Evolutionary conservation across 2,113 vertebrate genomes (phyloP).

Genomic region (Rhipidura dahli): DNA sequence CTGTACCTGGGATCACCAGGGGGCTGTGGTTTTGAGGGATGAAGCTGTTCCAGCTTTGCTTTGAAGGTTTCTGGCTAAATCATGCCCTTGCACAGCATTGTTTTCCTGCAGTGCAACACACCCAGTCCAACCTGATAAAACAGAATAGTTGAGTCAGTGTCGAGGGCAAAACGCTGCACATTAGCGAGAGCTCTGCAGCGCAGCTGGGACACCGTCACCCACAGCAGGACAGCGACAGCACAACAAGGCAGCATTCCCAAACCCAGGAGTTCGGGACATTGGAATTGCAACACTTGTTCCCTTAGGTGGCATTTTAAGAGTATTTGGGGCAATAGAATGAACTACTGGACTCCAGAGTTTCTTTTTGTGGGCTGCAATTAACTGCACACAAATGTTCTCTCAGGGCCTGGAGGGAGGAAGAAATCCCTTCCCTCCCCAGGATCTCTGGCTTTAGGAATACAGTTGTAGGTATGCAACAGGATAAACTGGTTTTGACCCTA

Average conservation of each 20-base stretch:
- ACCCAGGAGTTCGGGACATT: fast-evolving
- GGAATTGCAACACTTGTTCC: not conserved
- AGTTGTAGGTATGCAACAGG: too few species aligned
- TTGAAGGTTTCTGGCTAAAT: not conserved
- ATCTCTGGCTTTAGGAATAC: not conserved
- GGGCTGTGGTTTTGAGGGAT: not conserved
- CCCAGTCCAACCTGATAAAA: not conserved
- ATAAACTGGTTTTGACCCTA: not conserved
- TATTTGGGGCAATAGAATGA: not conserved
- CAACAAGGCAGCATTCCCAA: not conserved
- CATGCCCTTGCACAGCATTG: not conserved
- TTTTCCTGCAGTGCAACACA: not conserved
- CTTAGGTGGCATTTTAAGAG: not conserved
- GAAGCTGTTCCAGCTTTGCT: not conserved
- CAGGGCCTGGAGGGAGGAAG: not conserved
- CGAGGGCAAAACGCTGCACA: fast-evolving
- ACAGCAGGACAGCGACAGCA: not conserved
- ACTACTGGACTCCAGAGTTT: not conserved
- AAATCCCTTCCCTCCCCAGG: not conserved
- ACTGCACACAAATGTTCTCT: not conserved
- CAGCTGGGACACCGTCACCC: not conserved
- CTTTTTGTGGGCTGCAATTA: not conserved
- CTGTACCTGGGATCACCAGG: not conserved
- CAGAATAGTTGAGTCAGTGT: not conserved
- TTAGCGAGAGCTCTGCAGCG: fast-evolving